Base-by-base conservation (phyloP, 1,140 invertebrate species). In the Gryllus bimaculatus region DNA sequence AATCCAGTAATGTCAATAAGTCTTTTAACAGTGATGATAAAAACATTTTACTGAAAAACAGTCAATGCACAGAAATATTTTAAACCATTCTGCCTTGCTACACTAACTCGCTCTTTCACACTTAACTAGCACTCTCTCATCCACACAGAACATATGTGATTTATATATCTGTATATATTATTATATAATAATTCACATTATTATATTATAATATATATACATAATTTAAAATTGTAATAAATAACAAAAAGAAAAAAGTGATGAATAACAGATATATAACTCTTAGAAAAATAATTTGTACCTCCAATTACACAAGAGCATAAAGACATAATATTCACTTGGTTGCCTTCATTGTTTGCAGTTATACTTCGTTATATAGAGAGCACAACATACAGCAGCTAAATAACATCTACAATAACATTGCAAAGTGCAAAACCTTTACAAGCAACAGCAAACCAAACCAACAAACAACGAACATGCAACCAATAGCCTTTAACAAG, bases 211-310 rank as follows among this genome's bases (percentile, higher is more conserved):
- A 18, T 66, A 13, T 66, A 66, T 66, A 66, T 66, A 66, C 54
- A 66, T 13, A 66, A 66, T 66, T 66, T 66, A 66, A 66, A 66
- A 66, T 66, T 66, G 54, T 18, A 66, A 66, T 66, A 66, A 66
- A 66, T 66, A 66, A 66, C 54, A 66, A 66, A 66, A 18, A 18
- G 18, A 13, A 66, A 66, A 18, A 13, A 18, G 54, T 13, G 54
- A 66, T 39, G 26, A 39, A 39, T 18, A 66, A 66, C 54, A 66
- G 54, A 66, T 66, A 66, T 66, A 18, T 66, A 66, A 66, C 54
- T 66, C 54, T 66, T 66, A 66, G 54, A 66, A 66, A 66, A 66
- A 66, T 66, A 66, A 66, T 66, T 66, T 66, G 54, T 66, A 66
- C 54, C 54, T 13, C 54, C 2, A 66, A 66, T 66, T 66, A 66